Percentiles rank a stretch among this genome's conserved stretches.
phyloP scores from a whole-genome alignment of 1,140 invertebrate species.

The Drosophila serrata region DNA sequence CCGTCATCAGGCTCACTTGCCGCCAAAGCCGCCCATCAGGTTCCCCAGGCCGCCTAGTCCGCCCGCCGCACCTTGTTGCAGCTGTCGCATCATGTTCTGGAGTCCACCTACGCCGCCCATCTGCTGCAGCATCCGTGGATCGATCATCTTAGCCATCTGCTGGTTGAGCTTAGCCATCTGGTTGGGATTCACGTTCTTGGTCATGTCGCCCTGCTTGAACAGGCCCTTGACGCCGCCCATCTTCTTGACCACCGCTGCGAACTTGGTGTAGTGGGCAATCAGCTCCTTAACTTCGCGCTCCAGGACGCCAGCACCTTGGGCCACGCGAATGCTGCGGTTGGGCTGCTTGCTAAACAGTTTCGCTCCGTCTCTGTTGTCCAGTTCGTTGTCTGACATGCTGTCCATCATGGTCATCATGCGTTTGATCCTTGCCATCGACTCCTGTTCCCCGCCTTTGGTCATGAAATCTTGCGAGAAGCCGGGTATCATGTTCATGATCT shows the following conservation, averaged over 20 bases:
- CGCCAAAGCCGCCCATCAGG: constrained; percentile 90
- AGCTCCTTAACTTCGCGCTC: constrained; percentile 99
- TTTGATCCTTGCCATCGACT: constrained; percentile 98
- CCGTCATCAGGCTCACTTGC: constrained; percentile 62
- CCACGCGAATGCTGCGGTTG: constrained; percentile 94
- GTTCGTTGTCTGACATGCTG: constrained; percentile 99
- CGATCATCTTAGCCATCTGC: constrained; percentile 99
- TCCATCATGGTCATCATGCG: constrained; percentile 99
- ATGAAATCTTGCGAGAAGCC: constrained; percentile 99
- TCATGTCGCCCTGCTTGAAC: constrained; percentile 99
- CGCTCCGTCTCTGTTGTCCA: constrained; percentile 98
- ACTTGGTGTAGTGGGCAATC: constrained; percentile 99
- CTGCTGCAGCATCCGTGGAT: constrained; percentile 98
- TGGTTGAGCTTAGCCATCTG: constrained; percentile 99
- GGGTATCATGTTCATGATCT: constrained; percentile 99
- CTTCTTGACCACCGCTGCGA: constrained; percentile 99
- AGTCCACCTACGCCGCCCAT: constrained; percentile 98
- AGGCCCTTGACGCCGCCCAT: constrained; percentile 99
- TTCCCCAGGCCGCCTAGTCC: constrained; percentile 87
- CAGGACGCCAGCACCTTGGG: constrained; percentile 97
- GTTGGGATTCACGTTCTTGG: constrained; percentile 98
- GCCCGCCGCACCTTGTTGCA: constrained; percentile 95
- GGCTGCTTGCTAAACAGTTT: constrained; percentile 98
- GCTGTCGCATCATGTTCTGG: constrained; percentile 99
- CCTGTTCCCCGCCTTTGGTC: constrained; percentile 99